A percentile compares a stretch with the other conserved stretches of the same genome.
phyloP scores from a whole-genome alignment of 2,113 vertebrate species.

The Neodontobutis hainanensis region DNA sequence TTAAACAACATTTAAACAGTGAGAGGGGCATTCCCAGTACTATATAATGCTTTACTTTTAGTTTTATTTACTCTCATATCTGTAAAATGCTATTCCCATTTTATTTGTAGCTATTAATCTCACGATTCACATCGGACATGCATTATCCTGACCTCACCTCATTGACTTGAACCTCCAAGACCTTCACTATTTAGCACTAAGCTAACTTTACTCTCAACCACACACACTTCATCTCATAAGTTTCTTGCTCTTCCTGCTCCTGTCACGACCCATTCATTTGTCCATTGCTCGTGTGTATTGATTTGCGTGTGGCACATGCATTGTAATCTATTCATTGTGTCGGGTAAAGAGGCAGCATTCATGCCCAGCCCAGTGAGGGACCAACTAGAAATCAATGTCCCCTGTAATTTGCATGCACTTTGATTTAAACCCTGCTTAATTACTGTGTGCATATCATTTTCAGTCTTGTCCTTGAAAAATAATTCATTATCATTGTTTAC shows the following conservation, averaged over 20 bases:
- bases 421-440: conserved; percentile 3
- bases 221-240: conserved; percentile 29
- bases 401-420: conserved; percentile 35
- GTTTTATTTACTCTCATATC: too few relatives aligned
- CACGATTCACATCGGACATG: too few relatives aligned
- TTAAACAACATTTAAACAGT: too few relatives aligned
- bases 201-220: conserved; percentile 6
- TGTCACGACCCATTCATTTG: conserved; percentile 81
- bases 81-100: too few relatives aligned
- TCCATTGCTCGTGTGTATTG: conserved; percentile 77
- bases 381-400: conserved; percentile 47
- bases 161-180: conserved; percentile 33
- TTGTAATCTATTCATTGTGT: conserved; percentile 78
- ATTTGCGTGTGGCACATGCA: conserved; percentile 71
- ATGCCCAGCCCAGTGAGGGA: conserved; percentile 45
- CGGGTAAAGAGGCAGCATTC: conserved; percentile 68
- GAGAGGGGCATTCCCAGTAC: too few relatives aligned
- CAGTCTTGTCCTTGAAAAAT: neutral
- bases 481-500: conserved; percentile 9
- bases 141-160: neutral
- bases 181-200: conserved; percentile 54
- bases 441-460: neutral
- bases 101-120: too few relatives aligned
- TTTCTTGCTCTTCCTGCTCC: conserved; percentile 55
- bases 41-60: too few relatives aligned